phyloP scores from a whole-genome alignment of 2,888 invertebrate genomes.

The Cerceris ruficornis region DNA sequence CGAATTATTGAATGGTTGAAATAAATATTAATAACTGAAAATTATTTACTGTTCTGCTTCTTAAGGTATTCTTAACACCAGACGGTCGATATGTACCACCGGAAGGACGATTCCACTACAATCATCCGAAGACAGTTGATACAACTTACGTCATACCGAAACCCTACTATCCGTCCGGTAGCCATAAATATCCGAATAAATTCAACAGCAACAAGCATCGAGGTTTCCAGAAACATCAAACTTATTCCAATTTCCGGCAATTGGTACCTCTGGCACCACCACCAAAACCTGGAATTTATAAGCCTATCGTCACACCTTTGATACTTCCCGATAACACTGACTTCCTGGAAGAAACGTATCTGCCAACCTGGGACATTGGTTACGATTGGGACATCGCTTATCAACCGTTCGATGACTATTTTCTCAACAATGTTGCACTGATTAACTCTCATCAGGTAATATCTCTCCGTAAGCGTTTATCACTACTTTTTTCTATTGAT shows the following conservation, averaged over 20 bases:
- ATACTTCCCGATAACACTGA: constrained; percentile 63
- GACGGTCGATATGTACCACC: constrained; percentile 83
- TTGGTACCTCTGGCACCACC: constrained; percentile 49
- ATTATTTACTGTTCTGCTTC: not conserved
- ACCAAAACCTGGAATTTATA: constrained; percentile 61
- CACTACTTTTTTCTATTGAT: not conserved
- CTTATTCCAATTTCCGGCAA: constrained; percentile 60
- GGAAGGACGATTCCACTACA: constrained; percentile 82
- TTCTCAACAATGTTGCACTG: constrained; percentile 62
- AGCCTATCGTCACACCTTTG: constrained; percentile 70
- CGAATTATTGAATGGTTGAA: not conserved
- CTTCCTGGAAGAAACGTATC: constrained; percentile 50
- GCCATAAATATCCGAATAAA: constrained; percentile 28
- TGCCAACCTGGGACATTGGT: constrained; percentile 65
- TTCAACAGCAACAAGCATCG: constrained; percentile 31
- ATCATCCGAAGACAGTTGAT: constrained; percentile 82
- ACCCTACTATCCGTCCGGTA: constrained; percentile 67
- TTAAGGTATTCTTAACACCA: constrained; percentile 82
- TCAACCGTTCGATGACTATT: constrained; percentile 65
- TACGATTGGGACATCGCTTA: constrained; percentile 71
- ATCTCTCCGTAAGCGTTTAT: not conserved
- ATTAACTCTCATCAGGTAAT: constrained; percentile 73
- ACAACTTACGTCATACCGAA: constrained; percentile 84
- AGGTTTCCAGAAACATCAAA: constrained; percentile 55
- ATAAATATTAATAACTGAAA: not conserved